Percentiles rank a stretch among this genome's conserved stretches.
Conservation (phyloP, 2,888 invertebrate species). For the Chaetoderma sp. region DNA sequence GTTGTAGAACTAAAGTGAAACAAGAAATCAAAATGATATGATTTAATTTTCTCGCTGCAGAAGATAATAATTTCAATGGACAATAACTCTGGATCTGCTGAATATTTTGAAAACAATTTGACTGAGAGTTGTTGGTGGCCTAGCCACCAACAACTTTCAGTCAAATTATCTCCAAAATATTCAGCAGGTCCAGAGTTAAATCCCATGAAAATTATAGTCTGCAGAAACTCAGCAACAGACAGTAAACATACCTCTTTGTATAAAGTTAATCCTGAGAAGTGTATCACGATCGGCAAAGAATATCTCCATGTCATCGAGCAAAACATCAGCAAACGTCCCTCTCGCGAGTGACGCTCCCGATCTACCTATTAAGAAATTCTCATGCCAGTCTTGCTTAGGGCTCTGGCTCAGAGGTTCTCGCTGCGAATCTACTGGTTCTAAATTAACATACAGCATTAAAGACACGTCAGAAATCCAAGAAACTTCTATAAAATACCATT, state of each 20-base stretch:
- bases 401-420: conserved; percentile 28
- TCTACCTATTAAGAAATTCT: conserved; percentile 55
- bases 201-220: not conserved
- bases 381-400: conserved; percentile 13
- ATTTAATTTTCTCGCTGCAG: too few relatives aligned
- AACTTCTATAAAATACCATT: conserved; percentile 65
- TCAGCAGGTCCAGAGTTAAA: not conserved
- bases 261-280: conserved; percentile 49
- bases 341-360: conserved; percentile 35
- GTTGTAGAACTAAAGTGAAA: too few relatives aligned
- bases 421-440: conserved; percentile 40
- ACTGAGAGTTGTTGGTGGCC: too few relatives aligned
- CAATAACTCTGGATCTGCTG: too few relatives aligned
- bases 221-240: not conserved
- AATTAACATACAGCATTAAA: conserved; percentile 55
- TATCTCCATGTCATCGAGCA: conserved; percentile 61
- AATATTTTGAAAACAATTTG: too few relatives aligned
- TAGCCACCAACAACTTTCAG: too few relatives aligned
- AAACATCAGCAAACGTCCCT: conserved; percentile 45
- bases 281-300: conserved; percentile 56
- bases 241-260: conserved; percentile 51
- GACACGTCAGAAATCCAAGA: conserved; percentile 51
- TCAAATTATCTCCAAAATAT: too few relatives aligned
- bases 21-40: too few relatives aligned
- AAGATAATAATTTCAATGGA: not conserved